These are phyloP conservation scores for Hexactinellida sp. DNA, from an alignment of 37 sponge, comb jelly and placozoan species.

Conservation along the genomic window DNA sequence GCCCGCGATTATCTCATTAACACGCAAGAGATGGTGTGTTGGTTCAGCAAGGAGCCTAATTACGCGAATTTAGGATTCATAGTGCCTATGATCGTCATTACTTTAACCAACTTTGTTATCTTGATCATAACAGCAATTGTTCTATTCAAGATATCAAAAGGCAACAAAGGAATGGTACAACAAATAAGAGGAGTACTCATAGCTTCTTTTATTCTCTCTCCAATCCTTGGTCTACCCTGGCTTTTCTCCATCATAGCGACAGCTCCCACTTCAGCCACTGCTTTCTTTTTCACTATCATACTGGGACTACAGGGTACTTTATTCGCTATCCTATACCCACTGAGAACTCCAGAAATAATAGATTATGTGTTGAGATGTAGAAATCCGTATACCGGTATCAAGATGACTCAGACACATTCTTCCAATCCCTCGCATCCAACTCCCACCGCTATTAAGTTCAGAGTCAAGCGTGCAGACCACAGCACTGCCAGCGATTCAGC, in stretches of 20 bases:
- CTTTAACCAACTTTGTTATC: background rate
- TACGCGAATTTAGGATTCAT: background rate
- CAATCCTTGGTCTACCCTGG: conserved; percentile 9
- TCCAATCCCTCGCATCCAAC: background rate
- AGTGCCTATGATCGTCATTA: background rate
- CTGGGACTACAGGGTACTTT: background rate
- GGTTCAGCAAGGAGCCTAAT: background rate
- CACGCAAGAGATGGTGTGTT: background rate
- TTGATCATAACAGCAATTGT: background rate
- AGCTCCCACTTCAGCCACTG: background rate
- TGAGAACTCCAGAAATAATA: background rate
- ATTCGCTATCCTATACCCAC: background rate
- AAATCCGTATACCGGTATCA: background rate
- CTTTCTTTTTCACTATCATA: background rate
- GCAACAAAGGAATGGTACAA: background rate
- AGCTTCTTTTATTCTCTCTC: background rate
- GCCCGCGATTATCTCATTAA: background rate
- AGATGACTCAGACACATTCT: background rate
- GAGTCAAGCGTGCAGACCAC: background rate
- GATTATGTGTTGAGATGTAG: background rate
- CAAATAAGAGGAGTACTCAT: conserved; percentile 4
- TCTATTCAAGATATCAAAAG: conserved; percentile 3
- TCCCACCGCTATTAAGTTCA: conserved; percentile 1
- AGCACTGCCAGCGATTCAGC: background rate
- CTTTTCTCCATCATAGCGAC: background rate